These are phyloP conservation scores for Lycocorax pyrrhopterus DNA, from an alignment of 2,113 vertebrate species.

Conservation along the genomic window DNA sequence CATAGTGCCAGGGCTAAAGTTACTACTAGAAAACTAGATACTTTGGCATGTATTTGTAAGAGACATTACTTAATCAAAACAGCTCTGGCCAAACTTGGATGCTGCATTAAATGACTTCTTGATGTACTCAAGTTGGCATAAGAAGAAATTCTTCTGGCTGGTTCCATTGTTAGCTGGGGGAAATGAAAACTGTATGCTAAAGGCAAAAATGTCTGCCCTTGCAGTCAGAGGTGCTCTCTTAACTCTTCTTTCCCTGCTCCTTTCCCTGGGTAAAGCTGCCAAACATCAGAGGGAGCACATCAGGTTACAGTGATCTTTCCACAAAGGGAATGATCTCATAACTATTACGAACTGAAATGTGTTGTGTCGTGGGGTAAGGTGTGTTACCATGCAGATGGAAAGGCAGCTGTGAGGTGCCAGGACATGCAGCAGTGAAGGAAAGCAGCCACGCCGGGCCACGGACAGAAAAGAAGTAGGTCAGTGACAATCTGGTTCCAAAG, in stretches of 20 bases:
- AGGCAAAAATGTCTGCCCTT: not conserved
- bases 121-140: not conserved
- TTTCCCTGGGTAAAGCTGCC: not conserved
- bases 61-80: slow-evolving; percentile 21
- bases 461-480: not conserved
- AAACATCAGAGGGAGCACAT: not conserved
- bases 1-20: not conserved
- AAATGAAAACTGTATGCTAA: not conserved
- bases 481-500: not conserved
- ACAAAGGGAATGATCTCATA: not conserved
- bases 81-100: not conserved
- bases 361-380: rapidly evolving
- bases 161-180: not conserved
- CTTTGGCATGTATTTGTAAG: not conserved
- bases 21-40: not conserved
- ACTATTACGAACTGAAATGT: not conserved
- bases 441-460: rapidly evolving
- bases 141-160: not conserved
- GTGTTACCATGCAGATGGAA: not conserved
- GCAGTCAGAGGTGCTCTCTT: not conserved
- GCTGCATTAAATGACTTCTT: not conserved
- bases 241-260: not conserved
- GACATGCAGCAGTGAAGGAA: not conserved
- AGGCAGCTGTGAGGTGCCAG: rapidly evolving
- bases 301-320: rapidly evolving